Percentiles rank a stretch among this genome's conserved stretches.
Conservation (phyloP, 2,888 invertebrate species). For the Sphaerophoria taeniata region DNA sequence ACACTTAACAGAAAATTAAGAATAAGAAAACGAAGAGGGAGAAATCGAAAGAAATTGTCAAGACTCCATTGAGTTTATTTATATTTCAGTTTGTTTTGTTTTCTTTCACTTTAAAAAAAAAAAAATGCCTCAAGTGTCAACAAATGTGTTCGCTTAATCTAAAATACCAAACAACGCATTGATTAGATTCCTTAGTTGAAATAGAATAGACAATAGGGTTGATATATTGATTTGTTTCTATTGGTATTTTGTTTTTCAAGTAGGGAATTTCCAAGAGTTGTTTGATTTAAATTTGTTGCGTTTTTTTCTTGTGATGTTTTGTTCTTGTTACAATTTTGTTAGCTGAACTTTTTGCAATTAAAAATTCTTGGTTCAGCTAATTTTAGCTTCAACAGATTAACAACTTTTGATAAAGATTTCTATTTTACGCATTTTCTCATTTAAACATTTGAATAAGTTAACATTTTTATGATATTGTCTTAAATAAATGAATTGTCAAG, state of each 20-base stretch:
- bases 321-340: neutral
- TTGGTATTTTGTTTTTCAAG: neutral
- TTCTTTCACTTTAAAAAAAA: neutral
- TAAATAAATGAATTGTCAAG: too few relatives aligned
- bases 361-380: neutral
- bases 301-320: neutral
- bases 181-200: slow-evolving; percentile 8
- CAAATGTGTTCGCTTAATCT: slow-evolving; percentile 36
- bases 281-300: neutral
- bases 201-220: slow-evolving; percentile 9
- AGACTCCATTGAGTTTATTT: slow-evolving; percentile 15
- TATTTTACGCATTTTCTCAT: neutral
- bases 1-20: slow-evolving; percentile 38
- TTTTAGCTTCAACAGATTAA: neutral
- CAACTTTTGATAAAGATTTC: neutral
- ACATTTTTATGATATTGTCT: too few relatives aligned
- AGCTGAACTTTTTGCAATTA: neutral
- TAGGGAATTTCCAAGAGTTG: slow-evolving; percentile 23
- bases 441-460: too few relatives aligned
- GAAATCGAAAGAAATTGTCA: neutral
- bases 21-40: neutral
- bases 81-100: neutral
- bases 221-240: neutral
- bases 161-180: slow-evolving; percentile 8
- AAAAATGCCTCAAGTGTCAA: slow-evolving; percentile 13